Percentiles rank a stretch among this genome's conserved stretches.
phyloP scores from a whole-genome alignment of 53 echinoderm and acorn worm genomes.

The Pentamera pediparva region DNA sequence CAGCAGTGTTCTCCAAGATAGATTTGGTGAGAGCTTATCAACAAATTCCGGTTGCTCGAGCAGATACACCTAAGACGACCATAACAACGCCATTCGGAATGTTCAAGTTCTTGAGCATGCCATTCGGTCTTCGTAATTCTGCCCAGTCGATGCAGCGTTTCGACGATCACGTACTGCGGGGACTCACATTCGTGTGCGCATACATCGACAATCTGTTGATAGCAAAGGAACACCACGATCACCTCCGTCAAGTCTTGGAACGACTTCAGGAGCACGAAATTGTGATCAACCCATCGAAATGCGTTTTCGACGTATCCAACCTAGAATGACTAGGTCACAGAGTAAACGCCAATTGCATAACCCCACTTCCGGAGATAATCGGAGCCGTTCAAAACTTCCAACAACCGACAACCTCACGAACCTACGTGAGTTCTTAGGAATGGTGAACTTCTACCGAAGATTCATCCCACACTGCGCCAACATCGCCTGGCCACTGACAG shows the following conservation, averaged over 20 bases:
- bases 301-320: not conserved
- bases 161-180: not conserved
- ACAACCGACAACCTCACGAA: no score
- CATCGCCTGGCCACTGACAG: no score
- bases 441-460: slow-evolving; percentile 48
- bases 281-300: slow-evolving; percentile 34
- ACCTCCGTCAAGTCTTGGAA: slow-evolving; percentile 22
- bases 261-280: slow-evolving; percentile 38
- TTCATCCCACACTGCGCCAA: slow-evolving; percentile 47
- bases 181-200: no score
- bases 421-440: slow-evolving; percentile 43
- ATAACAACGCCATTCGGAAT: no score
- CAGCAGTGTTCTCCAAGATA: slow-evolving; percentile 28
- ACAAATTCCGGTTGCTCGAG: no score
- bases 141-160: not conserved
- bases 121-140: not conserved
- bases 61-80: no score
- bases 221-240: slow-evolving; percentile 25
- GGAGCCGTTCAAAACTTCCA: no score
- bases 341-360: slow-evolving; percentile 8
- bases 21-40: no score
- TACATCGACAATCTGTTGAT: no score
- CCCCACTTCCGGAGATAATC: slow-evolving; percentile 23
- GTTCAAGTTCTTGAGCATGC: no score
- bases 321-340: slow-evolving; percentile 35